Evolutionary conservation across 1,140 invertebrate genomes (phyloP).

Genomic region (Magallana gigas): DNA sequence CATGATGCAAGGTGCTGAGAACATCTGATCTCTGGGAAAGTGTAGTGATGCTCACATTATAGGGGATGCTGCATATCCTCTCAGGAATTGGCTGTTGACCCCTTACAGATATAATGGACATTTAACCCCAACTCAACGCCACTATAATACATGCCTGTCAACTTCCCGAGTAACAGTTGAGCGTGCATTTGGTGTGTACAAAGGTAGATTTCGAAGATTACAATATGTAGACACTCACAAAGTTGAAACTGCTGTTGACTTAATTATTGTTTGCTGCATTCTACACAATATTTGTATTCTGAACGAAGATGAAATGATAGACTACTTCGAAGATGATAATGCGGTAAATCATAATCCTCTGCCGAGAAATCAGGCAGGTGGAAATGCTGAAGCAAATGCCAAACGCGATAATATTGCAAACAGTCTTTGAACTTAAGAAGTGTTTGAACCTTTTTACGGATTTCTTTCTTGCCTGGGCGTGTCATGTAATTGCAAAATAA

Average conservation of each 20-base stretch:
- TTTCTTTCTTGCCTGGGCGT: not conserved
- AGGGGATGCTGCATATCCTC: slow-evolving; percentile 56
- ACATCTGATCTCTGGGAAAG: slow-evolving; percentile 59
- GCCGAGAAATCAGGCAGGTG: not conserved
- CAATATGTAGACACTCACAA: slow-evolving; percentile 62
- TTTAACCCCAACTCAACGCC: slow-evolving; percentile 63
- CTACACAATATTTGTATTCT: slow-evolving; percentile 74
- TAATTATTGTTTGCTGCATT: slow-evolving; percentile 67
- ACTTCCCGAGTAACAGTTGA: slow-evolving; percentile 69
- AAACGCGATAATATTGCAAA: not conserved
- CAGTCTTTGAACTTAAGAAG: not conserved
- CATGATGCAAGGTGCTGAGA: slow-evolving; percentile 56
- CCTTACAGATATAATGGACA: slow-evolving; percentile 56
- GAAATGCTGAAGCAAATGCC: slow-evolving; percentile 1
- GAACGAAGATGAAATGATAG: slow-evolving; percentile 40
- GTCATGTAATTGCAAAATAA: not conserved
- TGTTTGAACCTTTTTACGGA: not conserved
- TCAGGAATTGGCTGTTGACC: slow-evolving; percentile 55
- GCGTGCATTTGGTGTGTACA: slow-evolving; percentile 66
- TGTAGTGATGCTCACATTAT: slow-evolving; percentile 50
- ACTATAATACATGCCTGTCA: slow-evolving; percentile 68
- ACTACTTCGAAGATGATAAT: slow-evolving; percentile 40
- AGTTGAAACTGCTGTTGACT: slow-evolving; percentile 67
- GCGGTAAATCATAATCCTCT: slow-evolving; percentile 1
- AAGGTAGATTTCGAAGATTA: slow-evolving; percentile 47